phyloP scores from a whole-genome alignment of 2,797 vertebrate species.

The Prunella strophiata region DNA sequence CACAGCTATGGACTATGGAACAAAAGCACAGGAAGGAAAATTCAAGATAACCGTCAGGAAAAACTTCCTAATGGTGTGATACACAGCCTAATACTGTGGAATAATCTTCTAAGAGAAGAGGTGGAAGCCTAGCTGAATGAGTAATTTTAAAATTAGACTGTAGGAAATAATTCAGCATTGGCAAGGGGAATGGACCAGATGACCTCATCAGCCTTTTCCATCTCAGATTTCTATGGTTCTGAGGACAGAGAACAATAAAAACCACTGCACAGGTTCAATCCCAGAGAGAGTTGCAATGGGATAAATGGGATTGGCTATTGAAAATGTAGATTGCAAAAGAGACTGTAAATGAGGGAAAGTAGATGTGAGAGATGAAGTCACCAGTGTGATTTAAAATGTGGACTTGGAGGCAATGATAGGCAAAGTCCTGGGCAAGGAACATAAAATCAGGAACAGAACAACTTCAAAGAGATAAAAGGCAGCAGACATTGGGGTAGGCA shows the following conservation, averaged over 20 bases:
- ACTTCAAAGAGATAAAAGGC: neutral
- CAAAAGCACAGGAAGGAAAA: conserved; percentile 45
- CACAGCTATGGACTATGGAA: neutral
- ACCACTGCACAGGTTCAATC: neutral
- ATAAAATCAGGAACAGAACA: neutral
- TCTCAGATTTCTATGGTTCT: conserved; percentile 56
- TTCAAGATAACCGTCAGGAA: conserved; percentile 39
- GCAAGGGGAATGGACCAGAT: conserved; percentile 48
- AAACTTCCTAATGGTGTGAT: conserved; percentile 36
- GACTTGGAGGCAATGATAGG: neutral
- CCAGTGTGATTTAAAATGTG: neutral
- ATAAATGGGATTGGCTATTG: neutral
- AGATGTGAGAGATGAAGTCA: conserved; percentile 17
- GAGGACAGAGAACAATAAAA: conserved; percentile 57
- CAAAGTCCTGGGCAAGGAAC: neutral
- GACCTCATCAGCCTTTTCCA: conserved; percentile 58
- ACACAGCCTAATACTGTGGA: conserved; percentile 35
- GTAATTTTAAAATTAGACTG: conserved; percentile 61
- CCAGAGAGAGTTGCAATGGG: neutral
- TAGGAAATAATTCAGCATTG: conserved; percentile 53
- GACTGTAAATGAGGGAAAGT: conserved; percentile 9
- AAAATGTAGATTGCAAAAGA: neutral
- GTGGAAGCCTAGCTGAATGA: conserved; percentile 35
- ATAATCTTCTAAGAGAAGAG: conserved; percentile 51
- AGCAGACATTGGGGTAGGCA: neutral